Conservation (phyloP, 2,888 invertebrate species). For the Steinernema hermaphroditum region DNA sequence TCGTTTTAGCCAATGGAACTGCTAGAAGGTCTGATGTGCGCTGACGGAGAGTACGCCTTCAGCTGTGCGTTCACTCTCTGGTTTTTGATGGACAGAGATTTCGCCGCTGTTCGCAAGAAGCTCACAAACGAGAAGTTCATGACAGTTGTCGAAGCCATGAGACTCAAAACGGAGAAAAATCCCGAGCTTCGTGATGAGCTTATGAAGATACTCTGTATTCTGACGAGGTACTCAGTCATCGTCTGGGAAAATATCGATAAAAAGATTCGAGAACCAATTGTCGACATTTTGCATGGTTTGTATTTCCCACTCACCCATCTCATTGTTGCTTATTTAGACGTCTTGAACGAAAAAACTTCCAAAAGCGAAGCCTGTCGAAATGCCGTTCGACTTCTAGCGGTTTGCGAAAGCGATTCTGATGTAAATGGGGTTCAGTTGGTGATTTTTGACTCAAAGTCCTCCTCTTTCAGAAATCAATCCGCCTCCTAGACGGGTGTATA, state of each 20-base stretch:
- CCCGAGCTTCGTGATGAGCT: not conserved
- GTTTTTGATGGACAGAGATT: not conserved
- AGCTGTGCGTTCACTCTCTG: conserved; percentile 21
- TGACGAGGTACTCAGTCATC: not conserved
- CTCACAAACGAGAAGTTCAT: conserved; percentile 4
- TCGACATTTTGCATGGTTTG: not conserved
- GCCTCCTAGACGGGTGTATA: not conserved
- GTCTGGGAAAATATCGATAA: not conserved
- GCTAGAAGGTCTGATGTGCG: not conserved
- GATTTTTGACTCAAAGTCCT: no score
- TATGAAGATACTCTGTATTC: conserved; percentile 12
- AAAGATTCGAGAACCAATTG: not conserved
- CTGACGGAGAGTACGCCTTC: not conserved
- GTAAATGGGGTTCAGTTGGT: not conserved
- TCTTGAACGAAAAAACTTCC: not conserved
- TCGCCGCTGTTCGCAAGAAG: not conserved
- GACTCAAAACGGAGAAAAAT: not conserved
- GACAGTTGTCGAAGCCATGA: not conserved
- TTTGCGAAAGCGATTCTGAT: not conserved
- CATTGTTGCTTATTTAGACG: not conserved
- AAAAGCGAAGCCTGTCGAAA: not conserved
- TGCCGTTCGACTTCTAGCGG: not conserved
- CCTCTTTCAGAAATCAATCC: not conserved
- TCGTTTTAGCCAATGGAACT: conserved; percentile 1
- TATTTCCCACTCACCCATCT: not conserved